Conservation (phyloP, 2,797 vertebrate species). For the Phalloptychus januarius region DNA sequence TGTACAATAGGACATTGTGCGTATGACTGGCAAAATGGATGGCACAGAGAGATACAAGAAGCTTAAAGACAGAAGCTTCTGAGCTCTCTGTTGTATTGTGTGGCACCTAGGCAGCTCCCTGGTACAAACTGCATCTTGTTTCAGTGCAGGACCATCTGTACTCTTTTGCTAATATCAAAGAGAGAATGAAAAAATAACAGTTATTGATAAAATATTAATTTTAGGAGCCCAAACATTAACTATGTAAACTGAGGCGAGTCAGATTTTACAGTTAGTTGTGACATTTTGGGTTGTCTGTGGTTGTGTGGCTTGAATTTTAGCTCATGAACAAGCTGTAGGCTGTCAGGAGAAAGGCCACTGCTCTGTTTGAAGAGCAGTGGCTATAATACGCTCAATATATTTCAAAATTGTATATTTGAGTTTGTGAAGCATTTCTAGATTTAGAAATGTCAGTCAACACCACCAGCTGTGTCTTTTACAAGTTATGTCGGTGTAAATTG, state of each 20-base stretch:
- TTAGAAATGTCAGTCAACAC: constrained; percentile 67
- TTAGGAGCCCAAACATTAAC: constrained; percentile 13
- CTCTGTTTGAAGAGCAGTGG: constrained; percentile 41
- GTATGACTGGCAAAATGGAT: constrained; percentile 52
- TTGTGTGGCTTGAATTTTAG: constrained; percentile 22
- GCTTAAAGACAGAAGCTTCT: constrained; percentile 46
- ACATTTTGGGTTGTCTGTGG: constrained; percentile 13
- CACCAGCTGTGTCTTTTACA: constrained; percentile 55
- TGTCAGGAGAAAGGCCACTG: constrained; percentile 49
- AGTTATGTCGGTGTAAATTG: constrained; percentile 51
- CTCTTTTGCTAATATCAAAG: constrained; percentile 46
- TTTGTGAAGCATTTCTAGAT: constrained; percentile 58
- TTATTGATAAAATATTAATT: constrained; percentile 28
- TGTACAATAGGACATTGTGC: constrained; percentile 64
- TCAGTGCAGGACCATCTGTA: constrained; percentile 35
- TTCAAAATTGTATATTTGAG: constrained; percentile 54
- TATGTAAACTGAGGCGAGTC: constrained; percentile 3
- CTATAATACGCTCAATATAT: constrained; percentile 64
- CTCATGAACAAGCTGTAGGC: constrained; percentile 34
- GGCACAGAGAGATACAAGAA: constrained; percentile 63
- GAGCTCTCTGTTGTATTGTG: constrained; percentile 56
- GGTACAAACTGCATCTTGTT: constrained; percentile 53
- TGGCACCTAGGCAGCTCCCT: constrained; percentile 56
- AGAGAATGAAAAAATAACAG: constrained; percentile 29
- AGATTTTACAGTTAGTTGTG: constrained; percentile 6